Percentiles rank a stretch among this genome's conserved stretches.
phyloP scores from a whole-genome alignment of 2,113 vertebrate genomes.

The Callorhinus ursinus region DNA sequence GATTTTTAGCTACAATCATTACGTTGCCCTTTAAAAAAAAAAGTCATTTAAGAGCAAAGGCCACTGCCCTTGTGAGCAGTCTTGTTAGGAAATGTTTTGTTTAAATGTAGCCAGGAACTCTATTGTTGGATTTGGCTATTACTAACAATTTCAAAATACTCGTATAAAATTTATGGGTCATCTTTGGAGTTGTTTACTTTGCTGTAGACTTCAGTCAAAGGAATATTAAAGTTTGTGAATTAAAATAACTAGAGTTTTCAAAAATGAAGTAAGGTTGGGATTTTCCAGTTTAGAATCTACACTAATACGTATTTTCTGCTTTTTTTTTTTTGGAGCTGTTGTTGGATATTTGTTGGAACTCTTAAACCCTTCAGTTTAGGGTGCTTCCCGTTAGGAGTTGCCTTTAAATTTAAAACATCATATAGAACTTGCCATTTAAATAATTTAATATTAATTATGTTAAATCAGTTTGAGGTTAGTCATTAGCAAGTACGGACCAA shows the following conservation, averaged over 20 bases:
- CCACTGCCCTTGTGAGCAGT: neutral
- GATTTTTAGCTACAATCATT: neutral
- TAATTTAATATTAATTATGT: neutral
- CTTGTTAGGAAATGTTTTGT: neutral
- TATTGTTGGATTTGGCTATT: neutral
- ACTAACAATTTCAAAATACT: neutral
- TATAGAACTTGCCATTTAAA: neutral
- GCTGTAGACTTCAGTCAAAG: neutral
- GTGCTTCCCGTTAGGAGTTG: neutral
- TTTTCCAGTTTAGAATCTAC: neutral
- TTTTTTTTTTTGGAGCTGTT: neutral
- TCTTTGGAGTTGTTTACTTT: conserved; percentile 1
- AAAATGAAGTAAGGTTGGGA: neutral
- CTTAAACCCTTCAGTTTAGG: neutral
- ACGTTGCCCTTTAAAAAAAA: neutral
- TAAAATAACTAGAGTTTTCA: neutral
- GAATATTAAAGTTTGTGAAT: neutral
- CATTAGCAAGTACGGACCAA: neutral
- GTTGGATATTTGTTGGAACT: neutral
- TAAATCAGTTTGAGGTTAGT: conserved; percentile 55
- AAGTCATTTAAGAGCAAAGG: conserved; percentile 1
- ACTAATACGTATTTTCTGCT: neutral
- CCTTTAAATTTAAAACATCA: neutral
- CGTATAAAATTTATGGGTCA: neutral
- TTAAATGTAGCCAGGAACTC: conserved; percentile 11